Evolutionary conservation across 1,140 invertebrate species (phyloP).

Genomic region (Epicauta chinensis): DNA sequence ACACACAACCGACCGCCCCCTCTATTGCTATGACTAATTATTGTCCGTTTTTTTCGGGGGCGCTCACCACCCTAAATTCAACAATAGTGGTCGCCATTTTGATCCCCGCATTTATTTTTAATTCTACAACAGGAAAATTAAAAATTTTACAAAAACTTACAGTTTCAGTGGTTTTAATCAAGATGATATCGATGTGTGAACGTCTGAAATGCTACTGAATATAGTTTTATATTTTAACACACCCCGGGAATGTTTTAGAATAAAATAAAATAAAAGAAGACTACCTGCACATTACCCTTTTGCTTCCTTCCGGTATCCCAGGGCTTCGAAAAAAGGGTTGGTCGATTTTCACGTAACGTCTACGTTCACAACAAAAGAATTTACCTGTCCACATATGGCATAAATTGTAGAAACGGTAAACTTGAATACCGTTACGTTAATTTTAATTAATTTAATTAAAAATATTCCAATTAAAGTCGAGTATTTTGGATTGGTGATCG

Average conservation of each 20-base stretch:
- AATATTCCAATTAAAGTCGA: too few species aligned
- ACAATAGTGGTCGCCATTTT: constrained; percentile 7
- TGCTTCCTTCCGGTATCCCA: constrained; percentile 38
- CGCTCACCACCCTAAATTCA: constrained; percentile 20
- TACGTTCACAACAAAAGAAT: constrained; percentile 26
- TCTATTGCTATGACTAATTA: constrained; percentile 39
- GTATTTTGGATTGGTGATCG: too few species aligned
- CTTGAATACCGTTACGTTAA: too few species aligned
- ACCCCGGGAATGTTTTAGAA: constrained; percentile 17
- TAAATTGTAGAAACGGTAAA: constrained; percentile 22
- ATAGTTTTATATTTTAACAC: constrained; percentile 31
- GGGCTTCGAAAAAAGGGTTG: constrained; percentile 38
- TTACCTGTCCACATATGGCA: constrained; percentile 39
- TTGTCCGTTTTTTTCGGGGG: constrained; percentile 29
- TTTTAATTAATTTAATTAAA: too few species aligned
- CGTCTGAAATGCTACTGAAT: constrained; percentile 35
- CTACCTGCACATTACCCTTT: constrained; percentile 38
- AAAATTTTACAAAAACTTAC: not conserved
- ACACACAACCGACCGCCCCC: constrained; percentile 11
- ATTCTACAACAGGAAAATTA: not conserved
- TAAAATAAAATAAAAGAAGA: constrained; percentile 23
- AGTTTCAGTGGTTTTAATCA: not conserved
- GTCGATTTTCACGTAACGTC: constrained; percentile 31
- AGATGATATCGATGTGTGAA: constrained; percentile 36
- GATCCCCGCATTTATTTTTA: not conserved